These are phyloP conservation scores for Laterallus jamaicensis DNA, from an alignment of 2,113 vertebrate species.

Conservation along the genomic window DNA sequence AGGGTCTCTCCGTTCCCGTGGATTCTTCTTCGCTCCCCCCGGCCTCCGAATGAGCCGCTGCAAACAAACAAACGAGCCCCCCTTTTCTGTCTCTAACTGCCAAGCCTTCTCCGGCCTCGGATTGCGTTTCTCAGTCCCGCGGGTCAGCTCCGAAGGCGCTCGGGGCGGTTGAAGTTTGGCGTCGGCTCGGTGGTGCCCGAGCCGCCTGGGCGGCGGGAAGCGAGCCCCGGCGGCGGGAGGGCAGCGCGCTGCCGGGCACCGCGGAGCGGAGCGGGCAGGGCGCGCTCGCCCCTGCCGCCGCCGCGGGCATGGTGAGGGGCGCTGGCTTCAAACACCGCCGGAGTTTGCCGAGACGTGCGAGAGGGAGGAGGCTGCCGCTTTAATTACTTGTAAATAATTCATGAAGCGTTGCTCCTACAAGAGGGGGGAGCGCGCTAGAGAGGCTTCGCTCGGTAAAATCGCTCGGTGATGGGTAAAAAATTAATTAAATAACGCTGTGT, in stretches of 20 bases:
- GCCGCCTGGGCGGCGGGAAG: background rate
- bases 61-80: background rate
- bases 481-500: background rate
- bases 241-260: background rate
- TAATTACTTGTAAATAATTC: conserved; percentile 75
- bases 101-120: background rate
- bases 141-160: background rate
- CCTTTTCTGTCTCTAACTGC: background rate
- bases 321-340: background rate
- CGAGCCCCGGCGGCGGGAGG: background rate
- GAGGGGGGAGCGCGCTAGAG: conserved; percentile 35
- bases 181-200: background rate
- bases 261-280: background rate
- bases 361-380: conserved; percentile 62
- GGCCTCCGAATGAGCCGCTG: background rate
- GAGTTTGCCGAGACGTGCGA: conserved; percentile 43
- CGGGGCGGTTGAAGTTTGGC: background rate
- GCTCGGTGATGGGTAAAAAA: conserved; percentile 8
- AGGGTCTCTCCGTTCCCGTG: background rate
- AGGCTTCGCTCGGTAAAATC: conserved; percentile 8
- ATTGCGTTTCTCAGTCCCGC: background rate
- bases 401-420: conserved; percentile 64
- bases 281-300: background rate
- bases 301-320: background rate
- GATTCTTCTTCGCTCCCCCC: background rate